Evolutionary conservation across 23 tunicate species (phyloP).

Genomic region (Styela clava): DNA sequence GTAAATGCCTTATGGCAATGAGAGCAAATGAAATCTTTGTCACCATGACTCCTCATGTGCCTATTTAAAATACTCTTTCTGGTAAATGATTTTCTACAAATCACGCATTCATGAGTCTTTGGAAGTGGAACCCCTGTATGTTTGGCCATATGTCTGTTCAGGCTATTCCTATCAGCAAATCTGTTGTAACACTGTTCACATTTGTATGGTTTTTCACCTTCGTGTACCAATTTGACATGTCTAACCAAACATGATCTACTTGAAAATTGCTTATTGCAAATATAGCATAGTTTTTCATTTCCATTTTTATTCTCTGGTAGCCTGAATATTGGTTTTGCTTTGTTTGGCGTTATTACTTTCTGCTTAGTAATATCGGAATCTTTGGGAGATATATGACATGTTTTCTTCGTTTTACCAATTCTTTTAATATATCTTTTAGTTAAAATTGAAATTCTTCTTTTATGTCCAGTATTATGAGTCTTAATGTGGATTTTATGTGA

Average conservation of each 20-base stretch:
- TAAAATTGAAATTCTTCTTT: no score
- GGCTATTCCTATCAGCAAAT: not conserved
- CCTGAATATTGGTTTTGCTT: no score
- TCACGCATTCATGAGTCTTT: not conserved
- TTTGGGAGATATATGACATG: no score
- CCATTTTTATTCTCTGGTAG: not conserved
- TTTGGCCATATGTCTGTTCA: not conserved
- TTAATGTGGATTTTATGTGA: no score
- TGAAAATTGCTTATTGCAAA: not conserved
- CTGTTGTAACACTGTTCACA: not conserved
- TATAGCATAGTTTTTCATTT: not conserved
- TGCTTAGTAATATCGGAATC: no score
- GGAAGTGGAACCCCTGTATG: not conserved
- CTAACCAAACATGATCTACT: not conserved
- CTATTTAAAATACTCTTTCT: not conserved
- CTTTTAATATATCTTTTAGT: no score
- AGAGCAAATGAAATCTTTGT: not conserved
- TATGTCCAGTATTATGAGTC: no score
- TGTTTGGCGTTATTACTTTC: no score
- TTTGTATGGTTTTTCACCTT: not conserved
- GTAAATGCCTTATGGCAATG: not conserved
- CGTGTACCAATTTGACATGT: not conserved
- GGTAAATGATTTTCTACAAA: not conserved
- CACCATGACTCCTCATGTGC: not conserved
- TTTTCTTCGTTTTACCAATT: no score